Conservation (phyloP, 1,140 invertebrate genomes). For the Philopotamus ludificatus region DNA sequence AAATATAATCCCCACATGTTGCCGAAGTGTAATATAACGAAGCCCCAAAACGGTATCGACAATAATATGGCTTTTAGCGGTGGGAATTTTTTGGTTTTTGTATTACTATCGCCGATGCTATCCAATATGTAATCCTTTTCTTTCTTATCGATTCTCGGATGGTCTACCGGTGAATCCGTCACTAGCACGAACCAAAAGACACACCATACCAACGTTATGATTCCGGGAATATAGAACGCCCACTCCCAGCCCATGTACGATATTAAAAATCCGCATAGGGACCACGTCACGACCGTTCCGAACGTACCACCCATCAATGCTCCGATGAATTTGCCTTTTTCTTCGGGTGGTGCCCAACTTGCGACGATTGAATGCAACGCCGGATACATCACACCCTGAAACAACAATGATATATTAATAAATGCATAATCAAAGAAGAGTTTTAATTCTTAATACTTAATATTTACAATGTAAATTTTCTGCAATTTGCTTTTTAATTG, state of each 20-base stretch:
- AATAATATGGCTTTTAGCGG: slow-evolving; percentile 61
- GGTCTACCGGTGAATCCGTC: slow-evolving; percentile 69
- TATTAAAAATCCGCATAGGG: slow-evolving; percentile 65
- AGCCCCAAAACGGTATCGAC: slow-evolving; percentile 67
- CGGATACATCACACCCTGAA: slow-evolving; percentile 70
- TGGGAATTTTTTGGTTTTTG: slow-evolving; percentile 54
- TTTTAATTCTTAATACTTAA: not conserved
- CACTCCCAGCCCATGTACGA: slow-evolving; percentile 68
- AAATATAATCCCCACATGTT: slow-evolving; percentile 79
- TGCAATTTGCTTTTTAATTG: not conserved
- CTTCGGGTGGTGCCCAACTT: slow-evolving; percentile 72
- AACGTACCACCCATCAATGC: slow-evolving; percentile 74
- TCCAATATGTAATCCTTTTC: slow-evolving; percentile 76
- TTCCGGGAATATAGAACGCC: slow-evolving; percentile 71
- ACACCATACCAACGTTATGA: slow-evolving; percentile 62
- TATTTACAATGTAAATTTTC: not conserved
- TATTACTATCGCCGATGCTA: slow-evolving; percentile 55
- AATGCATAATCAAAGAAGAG: not conserved
- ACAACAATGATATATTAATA: slow-evolving; percentile 2
- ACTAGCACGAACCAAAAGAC: slow-evolving; percentile 65
- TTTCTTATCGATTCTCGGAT: slow-evolving; percentile 71
- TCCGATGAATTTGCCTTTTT: slow-evolving; percentile 75
- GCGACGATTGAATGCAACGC: slow-evolving; percentile 70
- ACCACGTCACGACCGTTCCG: slow-evolving; percentile 74
- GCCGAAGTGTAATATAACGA: slow-evolving; percentile 69